phyloP scores from a whole-genome alignment of 2,797 vertebrate genomes.

The Sarcoramphus papa region DNA sequence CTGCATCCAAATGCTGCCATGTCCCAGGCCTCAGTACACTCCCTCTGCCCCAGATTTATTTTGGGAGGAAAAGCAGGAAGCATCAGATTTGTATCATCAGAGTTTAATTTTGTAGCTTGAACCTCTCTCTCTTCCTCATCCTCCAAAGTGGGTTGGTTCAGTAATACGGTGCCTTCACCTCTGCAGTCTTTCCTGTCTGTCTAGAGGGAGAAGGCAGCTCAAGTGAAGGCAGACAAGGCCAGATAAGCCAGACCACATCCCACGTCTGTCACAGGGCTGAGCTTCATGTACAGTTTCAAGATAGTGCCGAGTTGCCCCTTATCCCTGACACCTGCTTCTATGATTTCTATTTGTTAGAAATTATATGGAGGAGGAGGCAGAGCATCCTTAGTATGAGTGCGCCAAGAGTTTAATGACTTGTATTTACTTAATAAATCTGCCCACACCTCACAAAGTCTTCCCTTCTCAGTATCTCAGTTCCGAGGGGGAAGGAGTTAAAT shows the following conservation, averaged over 20 bases:
- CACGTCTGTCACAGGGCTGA: not conserved
- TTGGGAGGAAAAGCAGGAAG: not conserved
- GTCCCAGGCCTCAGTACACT: not conserved
- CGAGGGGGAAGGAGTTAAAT: slow-evolving; percentile 19
- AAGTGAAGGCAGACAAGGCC: not conserved
- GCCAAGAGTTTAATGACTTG: not conserved
- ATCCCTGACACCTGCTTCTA: not conserved
- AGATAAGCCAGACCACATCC: not conserved
- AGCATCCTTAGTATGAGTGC: not conserved
- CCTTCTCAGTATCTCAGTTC: not conserved
- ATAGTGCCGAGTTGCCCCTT: not conserved
- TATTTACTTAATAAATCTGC: not conserved
- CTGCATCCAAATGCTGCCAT: not conserved
- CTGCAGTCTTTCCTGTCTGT: not conserved
- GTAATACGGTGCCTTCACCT: not conserved
- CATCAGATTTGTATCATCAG: not conserved
- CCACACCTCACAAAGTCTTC: not conserved
- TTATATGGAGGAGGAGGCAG: not conserved
- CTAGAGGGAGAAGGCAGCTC: not conserved
- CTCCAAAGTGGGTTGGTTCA: not conserved
- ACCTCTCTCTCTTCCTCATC: not conserved
- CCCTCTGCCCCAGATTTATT: not conserved
- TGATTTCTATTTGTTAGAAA: not conserved
- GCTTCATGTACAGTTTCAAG: not conserved
- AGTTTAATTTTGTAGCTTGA: not conserved